Base-by-base conservation (phyloP, 2,888 invertebrate genomes). In the Tortricodes alternella region DNA sequence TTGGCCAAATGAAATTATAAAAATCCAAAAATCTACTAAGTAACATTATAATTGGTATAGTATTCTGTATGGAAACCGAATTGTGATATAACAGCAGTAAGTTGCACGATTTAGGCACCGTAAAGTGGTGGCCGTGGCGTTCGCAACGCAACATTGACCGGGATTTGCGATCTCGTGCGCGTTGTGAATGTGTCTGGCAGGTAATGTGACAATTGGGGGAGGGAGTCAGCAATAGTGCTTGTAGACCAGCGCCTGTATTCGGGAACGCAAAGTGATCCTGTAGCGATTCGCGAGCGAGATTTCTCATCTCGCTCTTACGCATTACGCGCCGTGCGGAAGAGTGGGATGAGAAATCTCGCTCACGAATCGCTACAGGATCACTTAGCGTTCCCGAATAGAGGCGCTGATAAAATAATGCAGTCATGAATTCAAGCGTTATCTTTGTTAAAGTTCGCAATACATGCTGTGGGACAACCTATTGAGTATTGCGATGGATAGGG, bases 101-200 rank as follows among this genome's bases (percentile, higher is more conserved):
- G 53, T 34, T 53, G 53, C 37, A 41, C 11, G 8, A n/a, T n/a
- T 7, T 27, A 19, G 34, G 48, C 19, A 66, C 63, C 64, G 62
- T 66, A 64, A 67, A 62, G 39, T 50, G n/a, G 43, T 58, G 51
- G 16, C 50, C 64, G 19, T 4, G 21, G 62, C 67, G 70, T 68
- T 71, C 67, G 77, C 66, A 61, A 72, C 73, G 80, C 71, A 62
- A 74, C 81, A 78, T 82, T 82, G 76, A 76, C 52, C 72, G 71
- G 74, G 73, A 82, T 76, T 79, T 82, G 81, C 69, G 73, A 74
- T 65, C 58, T 58, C 55, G 67, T 59, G 61, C 60, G 51, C 19
- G 24, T 51, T 44, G 27, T 46, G 27, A 15, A 55, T 49, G 27
- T 34, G 48, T 55, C 55, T 55, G 41, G 48, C 27, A 18, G 21